Base-by-base conservation (phyloP, 1,140 invertebrate genomes). In the Xylocopa sonorina region DNA sequence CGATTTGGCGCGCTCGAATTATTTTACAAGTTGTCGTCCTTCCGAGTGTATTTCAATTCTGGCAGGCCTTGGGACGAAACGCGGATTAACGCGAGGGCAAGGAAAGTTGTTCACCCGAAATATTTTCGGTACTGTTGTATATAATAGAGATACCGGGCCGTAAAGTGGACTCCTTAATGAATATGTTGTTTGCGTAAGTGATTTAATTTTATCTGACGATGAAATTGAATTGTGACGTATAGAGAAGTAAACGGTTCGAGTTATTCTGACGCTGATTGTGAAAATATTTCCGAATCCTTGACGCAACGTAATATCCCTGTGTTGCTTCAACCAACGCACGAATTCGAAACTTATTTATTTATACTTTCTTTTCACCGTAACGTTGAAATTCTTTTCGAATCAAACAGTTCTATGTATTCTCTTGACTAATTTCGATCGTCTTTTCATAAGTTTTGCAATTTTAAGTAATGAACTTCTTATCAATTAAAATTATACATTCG, bases 1-100 rank as follows among this genome's bases (percentile, higher is more conserved):
- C 38, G 66, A 46, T 78, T 78, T 71, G 75, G 75, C 75, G 75
- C 75, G 75, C 46, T 71, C 27, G 18, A 51, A 43, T n/a, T 34
- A 51, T 78, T 71, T 71, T 46, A 48, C 46, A 50, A 41, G n/a
- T 69, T 58, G 41, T 46, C 14, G 18, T 69, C 60, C 29, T 16
- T n/a, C n/a, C n/a, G 32, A 67, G 60, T 51, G 24, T n/a, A 21
- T 62, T 71, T 62, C 27, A 43, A 62, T 7, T 55, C 16, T 12
- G 7, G 10, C 9, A 3, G 66, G n/a, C 74, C 74, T 67, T 76
- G 55, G 48, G 29, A 43, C 24, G 50, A 7, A 57, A 57, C 3
- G 24, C 41, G 0, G 41, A 67, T 68, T 68, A 34, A 57, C 12
- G 2, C 9, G 0, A 32, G 21, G 18, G n/a, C 4, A 43, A 0